A percentile compares a stretch with the other conserved stretches of the same genome.
Evolutionary conservation across 2,888 invertebrate species (phyloP).

Genomic region (Epirrhoe tristata): DNA sequence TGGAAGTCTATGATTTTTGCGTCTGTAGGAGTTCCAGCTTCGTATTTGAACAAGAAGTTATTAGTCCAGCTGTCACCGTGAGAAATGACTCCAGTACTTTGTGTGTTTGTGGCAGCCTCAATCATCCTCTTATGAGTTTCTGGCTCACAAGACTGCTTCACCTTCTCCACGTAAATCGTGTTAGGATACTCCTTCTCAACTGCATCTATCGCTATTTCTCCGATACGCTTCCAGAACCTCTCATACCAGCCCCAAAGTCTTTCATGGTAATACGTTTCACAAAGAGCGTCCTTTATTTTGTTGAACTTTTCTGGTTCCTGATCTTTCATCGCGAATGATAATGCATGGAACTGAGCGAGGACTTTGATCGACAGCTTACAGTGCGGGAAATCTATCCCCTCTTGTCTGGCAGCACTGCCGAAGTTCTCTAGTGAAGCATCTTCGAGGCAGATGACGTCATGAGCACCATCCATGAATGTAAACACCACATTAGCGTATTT

Average conservation of each 20-base stretch:
- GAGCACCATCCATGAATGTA: slow-evolving; percentile 76
- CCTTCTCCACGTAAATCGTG: slow-evolving; percentile 83
- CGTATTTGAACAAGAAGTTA: slow-evolving; percentile 87
- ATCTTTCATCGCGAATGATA: slow-evolving; percentile 86
- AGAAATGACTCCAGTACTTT: slow-evolving; percentile 82
- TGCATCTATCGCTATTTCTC: slow-evolving; percentile 86
- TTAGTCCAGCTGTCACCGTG: slow-evolving; percentile 92
- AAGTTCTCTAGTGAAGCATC: slow-evolving; percentile 80
- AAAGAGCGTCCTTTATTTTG: slow-evolving; percentile 64
- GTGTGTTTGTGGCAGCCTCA: slow-evolving; percentile 64
- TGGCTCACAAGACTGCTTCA: slow-evolving; percentile 81
- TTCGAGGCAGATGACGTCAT: slow-evolving; percentile 85
- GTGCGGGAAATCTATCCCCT: slow-evolving; percentile 81
- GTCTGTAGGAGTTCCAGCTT: slow-evolving; percentile 57
- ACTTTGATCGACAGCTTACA: slow-evolving; percentile 79
- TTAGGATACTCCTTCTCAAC: slow-evolving; percentile 87
- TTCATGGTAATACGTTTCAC: slow-evolving; percentile 86
- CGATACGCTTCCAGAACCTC: slow-evolving; percentile 80
- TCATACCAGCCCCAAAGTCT: slow-evolving; percentile 84
- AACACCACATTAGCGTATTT: slow-evolving; percentile 81
- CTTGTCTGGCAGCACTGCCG: slow-evolving; percentile 73
- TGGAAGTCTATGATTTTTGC: slow-evolving; percentile 90
- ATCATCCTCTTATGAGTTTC: slow-evolving; percentile 81
- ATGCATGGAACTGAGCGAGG: slow-evolving; percentile 85
- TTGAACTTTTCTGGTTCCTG: slow-evolving; percentile 81